Evolutionary conservation across 2,797 vertebrate genomes (phyloP), one percentile per base, ranked within the genome.

Genomic region (Sebastiscus tertius): DNA sequence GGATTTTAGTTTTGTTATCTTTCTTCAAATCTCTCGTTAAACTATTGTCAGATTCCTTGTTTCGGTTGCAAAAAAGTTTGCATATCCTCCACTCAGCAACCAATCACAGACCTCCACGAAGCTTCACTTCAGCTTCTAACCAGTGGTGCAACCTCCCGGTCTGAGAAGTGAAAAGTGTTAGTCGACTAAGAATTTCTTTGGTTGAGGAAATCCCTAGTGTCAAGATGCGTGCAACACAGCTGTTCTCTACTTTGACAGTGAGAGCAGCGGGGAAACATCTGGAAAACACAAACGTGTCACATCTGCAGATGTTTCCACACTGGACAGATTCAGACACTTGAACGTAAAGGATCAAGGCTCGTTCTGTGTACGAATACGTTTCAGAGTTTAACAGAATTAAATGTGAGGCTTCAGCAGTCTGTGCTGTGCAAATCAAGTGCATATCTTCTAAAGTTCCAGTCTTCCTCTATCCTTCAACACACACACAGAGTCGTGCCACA

Each of bases 181-280:
- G 42, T 46, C 16, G 0, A 42, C 39, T 16, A 1, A 42, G 39
- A 18, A 46, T 46, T 46, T 46, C 42, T 46, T 46, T 46, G 16
- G 42, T 46, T 0, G 7, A 46, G 42, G 42, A 46, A 16, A 46
- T 14, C 42, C 16, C 42, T 46, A 3, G 13, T 26, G 24, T 27
- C 3, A 9, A 39, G 26, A 31, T 10, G 18, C 34, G 54, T 26
- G 33, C 36, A 52, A 64, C 42, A 62, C 56, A 60, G 56, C 24
- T 72, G 49, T 18, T 75, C 31, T 49, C 52, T 55, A 31, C 14
- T 70, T 24, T 26, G 8, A 67, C 20, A 27, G 62, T 42, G 55
- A 80, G 29, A 33, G 60, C 62, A 33, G 52, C 62, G 31, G 9
- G 39, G 2, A 54, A 70, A 84, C 58, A 85, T 75, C 42, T 65